Evolutionary conservation across 2,113 vertebrate genomes (phyloP).

Genomic region (Uropsilus gracilis): DNA sequence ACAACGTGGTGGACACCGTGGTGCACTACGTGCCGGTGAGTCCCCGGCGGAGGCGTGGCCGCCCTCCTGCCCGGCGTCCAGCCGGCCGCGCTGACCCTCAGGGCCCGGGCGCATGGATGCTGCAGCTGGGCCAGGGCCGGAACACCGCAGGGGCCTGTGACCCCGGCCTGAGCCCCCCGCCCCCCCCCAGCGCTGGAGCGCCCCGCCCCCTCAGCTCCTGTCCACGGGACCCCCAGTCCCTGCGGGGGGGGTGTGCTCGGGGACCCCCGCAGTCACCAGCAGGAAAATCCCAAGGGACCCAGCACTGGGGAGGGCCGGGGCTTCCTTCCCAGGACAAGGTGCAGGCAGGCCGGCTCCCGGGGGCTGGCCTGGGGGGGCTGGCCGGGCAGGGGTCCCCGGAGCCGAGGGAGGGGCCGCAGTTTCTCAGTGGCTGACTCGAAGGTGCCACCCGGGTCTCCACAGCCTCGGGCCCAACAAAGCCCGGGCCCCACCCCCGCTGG

Average conservation of each 20-base stretch:
- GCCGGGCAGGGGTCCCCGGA: not conserved
- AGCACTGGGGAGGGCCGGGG: not conserved
- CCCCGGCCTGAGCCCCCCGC: not conserved
- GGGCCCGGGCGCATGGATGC: not conserved
- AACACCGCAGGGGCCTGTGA: too few relatives aligned
- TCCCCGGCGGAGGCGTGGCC: conserved; percentile 20
- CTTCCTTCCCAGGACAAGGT: not conserved
- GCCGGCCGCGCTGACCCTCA: not conserved
- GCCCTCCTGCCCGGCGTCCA: too few relatives aligned
- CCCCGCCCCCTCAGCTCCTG: too few relatives aligned
- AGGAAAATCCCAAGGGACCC: not conserved
- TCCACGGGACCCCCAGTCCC: too few relatives aligned
- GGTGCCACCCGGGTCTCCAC: not conserved
- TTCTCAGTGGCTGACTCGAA: not conserved
- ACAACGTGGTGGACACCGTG: conserved; percentile 82
- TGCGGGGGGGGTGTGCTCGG: not conserved
- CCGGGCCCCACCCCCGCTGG: not conserved
- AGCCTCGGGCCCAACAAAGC: not conserved
- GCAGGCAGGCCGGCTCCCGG: not conserved
- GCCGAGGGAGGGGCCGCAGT: not conserved
- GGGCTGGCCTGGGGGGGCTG: not conserved
- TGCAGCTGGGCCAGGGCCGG: too few relatives aligned
- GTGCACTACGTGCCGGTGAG: conserved; percentile 85
- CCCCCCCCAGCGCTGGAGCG: not conserved
- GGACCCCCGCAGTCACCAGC: not conserved